Evolutionary conservation across 2,113 vertebrate species (phyloP), one percentile per base, ranked within the genome.

Genomic region (Apodemus speciosus): DNA sequence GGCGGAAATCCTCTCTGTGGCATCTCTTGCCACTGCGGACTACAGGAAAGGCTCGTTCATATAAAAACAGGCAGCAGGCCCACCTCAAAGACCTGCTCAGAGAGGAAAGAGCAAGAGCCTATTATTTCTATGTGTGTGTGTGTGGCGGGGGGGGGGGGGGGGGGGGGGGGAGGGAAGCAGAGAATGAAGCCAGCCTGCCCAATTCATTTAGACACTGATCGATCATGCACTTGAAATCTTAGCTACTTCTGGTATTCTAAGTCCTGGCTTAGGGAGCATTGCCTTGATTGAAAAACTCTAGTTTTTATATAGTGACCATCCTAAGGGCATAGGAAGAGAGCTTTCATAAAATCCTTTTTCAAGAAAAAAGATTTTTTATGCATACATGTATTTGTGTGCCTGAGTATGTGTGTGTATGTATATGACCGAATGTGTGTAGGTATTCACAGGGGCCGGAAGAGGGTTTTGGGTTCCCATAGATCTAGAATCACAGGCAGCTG

Each of bases 161-260:
- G n/a, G n/a, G n/a, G n/a, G n/a, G n/a, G n/a, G n/a, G n/a, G n/a
- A n/a, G n/a, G 46, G 75, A 96, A 79, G 56, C 71, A 62, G 53
- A 89, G 76, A 77, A 49, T 76, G 46, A 43, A 88, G 66, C 15
- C 35, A 32, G 60, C 51, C 66, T 80, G 32, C 23, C n/a, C 64
- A 75, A 35, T 94, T 76, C 6, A 56, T 35, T 91, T 94, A 51
- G 53, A 77, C 46, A 76, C 35, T 1, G 0, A 75, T 43, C n/a
- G 23, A 14, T 81, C 53, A 68, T 53, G 25, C 10, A 64, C 73
- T 81, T 86, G 60, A 94, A 89, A 88, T 95, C 23, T 58, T 40
- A 95, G n/a, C 66, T 83, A 27, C 46, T 84, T 91, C 76, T 46
- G 85, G 16, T 32, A 7, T 80, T 89, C 21, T 10, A 88, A 93